Conservation (phyloP, 2,797 vertebrate genomes). For the Sebastes elongatus region DNA sequence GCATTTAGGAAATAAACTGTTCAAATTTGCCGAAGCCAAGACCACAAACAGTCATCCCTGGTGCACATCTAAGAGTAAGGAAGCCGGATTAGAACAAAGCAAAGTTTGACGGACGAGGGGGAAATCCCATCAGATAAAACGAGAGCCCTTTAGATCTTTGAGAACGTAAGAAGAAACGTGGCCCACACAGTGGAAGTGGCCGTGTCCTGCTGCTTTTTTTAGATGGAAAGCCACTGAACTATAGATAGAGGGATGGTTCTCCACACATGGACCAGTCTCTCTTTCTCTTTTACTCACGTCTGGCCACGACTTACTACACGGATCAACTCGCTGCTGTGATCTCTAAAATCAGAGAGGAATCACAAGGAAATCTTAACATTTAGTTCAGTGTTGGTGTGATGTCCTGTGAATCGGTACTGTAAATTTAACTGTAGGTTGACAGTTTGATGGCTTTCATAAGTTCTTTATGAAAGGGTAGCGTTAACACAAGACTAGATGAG, state of each 20-base stretch:
- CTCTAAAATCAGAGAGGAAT: slow-evolving; percentile 17
- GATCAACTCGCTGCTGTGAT: slow-evolving; percentile 26
- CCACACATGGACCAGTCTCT: slow-evolving; percentile 54
- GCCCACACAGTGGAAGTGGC: slow-evolving; percentile 59
- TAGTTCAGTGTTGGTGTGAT: slow-evolving; percentile 18
- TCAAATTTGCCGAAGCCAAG: background rate
- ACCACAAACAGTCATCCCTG: background rate
- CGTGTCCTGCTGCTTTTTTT: slow-evolving; percentile 79
- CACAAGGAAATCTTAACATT: background rate
- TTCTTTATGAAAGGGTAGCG: slow-evolving; percentile 67
- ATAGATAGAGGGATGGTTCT: slow-evolving; percentile 79
- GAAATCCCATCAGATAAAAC: slow-evolving; percentile 48
- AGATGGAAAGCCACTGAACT: slow-evolving; percentile 81
- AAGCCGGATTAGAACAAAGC: background rate
- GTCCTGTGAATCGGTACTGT: slow-evolving; percentile 24
- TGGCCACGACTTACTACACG: slow-evolving; percentile 8
- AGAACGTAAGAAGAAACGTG: slow-evolving; percentile 50
- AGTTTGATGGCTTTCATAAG: slow-evolving; percentile 65
- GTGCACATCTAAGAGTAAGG: slow-evolving; percentile 7
- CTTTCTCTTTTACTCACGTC: slow-evolving; percentile 39
- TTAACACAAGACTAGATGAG: slow-evolving; percentile 49
- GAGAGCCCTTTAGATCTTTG: slow-evolving; percentile 53
- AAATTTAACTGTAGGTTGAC: slow-evolving; percentile 62
- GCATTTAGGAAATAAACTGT: background rate
- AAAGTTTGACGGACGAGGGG: slow-evolving; percentile 23